Conservation (phyloP, 2,888 invertebrate genomes). For the Eutolmus rufibarbis region DNA sequence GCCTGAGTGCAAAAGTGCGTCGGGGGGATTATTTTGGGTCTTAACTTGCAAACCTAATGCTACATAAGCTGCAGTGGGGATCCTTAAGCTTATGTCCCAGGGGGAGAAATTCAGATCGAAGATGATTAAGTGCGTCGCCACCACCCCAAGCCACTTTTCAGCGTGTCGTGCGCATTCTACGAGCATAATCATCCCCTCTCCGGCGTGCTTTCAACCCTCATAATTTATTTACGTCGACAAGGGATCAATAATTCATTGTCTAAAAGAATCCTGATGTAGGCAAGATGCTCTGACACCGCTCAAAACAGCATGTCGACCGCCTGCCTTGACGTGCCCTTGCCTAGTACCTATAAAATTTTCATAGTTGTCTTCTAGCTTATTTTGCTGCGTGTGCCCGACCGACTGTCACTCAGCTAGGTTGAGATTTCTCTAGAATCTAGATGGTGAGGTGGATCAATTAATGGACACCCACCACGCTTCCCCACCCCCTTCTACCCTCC, state of each 20-base stretch:
- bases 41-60: background rate
- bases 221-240: conserved; percentile 62
- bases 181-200: background rate
- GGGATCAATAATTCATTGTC: conserved; percentile 59
- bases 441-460: background rate
- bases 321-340: background rate
- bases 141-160: background rate
- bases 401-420: background rate
- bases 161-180: background rate
- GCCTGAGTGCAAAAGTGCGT: background rate
- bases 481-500: background rate
- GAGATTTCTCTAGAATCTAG: background rate
- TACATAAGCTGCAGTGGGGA: background rate
- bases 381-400: background rate
- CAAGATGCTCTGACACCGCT: conserved; percentile 23
- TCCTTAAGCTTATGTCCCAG: background rate
- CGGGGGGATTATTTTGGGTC: background rate
- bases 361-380: conserved; percentile 18
- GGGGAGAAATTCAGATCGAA: background rate
- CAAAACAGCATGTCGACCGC: background rate
- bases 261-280: conserved; percentile 44
- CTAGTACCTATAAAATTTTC: background rate
- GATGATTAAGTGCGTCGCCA: conserved; percentile 10
- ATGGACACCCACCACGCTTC: background rate
- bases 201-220: conserved; percentile 53